Percentiles rank a stretch among this genome's conserved stretches.
Conservation (phyloP, 2,113 vertebrate genomes). For the Canis aureus region DNA sequence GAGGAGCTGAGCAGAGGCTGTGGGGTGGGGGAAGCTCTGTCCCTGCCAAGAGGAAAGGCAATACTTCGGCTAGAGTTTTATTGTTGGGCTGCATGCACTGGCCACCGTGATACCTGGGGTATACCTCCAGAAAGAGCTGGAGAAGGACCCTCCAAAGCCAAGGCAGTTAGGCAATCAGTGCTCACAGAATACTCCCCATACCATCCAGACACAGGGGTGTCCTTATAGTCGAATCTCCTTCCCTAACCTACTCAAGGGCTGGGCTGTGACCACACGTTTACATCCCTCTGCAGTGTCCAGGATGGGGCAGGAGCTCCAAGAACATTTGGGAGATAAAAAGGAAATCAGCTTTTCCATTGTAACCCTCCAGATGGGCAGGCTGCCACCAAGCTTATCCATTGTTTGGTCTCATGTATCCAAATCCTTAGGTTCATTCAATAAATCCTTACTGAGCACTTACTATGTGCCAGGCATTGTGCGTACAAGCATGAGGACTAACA, state of each 20-base stretch:
- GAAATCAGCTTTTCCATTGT: background rate
- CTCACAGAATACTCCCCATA: background rate
- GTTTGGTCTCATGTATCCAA: slow-evolving; percentile 42
- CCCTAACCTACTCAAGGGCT: background rate
- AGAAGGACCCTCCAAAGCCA: background rate
- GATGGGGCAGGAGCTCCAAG: background rate
- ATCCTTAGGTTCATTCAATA: slow-evolving; percentile 32
- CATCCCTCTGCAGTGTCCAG: background rate
- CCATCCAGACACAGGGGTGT: fast-evolving
- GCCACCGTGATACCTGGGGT: background rate
- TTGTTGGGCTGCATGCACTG: background rate
- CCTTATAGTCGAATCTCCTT: background rate
- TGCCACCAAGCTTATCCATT: background rate
- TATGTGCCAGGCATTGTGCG: background rate
- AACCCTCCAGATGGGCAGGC: background rate
- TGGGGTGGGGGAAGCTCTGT: fast-evolving
- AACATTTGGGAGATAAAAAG: background rate
- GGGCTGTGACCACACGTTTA: background rate
- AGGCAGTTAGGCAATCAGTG: background rate
- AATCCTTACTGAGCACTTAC: background rate
- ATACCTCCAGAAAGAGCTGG: background rate
- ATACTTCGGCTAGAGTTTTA: background rate
- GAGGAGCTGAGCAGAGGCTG: background rate
- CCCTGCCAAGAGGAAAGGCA: background rate
- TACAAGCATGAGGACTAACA: background rate